A percentile compares a stretch with the other conserved stretches of the same genome.
Conservation (phyloP, 2,797 vertebrate species). For the Xyrichtys novacula region DNA sequence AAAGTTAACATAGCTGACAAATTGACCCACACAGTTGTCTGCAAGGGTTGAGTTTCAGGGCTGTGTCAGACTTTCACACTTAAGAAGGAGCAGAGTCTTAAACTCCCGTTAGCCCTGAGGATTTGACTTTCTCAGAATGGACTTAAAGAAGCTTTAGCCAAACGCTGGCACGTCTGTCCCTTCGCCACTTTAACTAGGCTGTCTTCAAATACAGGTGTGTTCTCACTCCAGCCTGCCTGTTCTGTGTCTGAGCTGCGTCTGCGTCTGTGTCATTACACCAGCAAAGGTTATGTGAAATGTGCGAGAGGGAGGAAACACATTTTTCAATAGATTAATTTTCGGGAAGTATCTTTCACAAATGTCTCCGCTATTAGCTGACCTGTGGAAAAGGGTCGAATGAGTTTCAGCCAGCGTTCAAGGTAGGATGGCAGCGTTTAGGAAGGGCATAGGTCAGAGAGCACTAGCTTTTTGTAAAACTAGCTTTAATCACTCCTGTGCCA, state of each 20-base stretch:
- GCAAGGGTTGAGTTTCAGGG: conserved; percentile 29
- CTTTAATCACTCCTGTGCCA: conserved; percentile 68
- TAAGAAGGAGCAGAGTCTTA: conserved; percentile 43
- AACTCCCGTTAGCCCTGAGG: conserved; percentile 51
- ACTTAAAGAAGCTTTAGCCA: conserved; percentile 77
- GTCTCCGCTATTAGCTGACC: conserved; percentile 86
- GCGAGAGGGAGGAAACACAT: conserved; percentile 85
- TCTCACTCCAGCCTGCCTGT: conserved; percentile 44
- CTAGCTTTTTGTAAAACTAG: conserved; percentile 65
- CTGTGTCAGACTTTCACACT: conserved; percentile 43
- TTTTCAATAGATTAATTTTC: conserved; percentile 84
- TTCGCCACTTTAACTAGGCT: conserved; percentile 66
- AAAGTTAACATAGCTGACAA: conserved; percentile 59
- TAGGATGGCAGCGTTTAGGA: conserved; percentile 76
- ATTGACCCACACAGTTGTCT: conserved; percentile 56
- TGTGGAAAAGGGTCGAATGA: conserved; percentile 69
- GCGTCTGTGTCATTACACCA: conserved; percentile 56
- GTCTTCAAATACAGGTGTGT: conserved; percentile 79
- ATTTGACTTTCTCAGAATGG: conserved; percentile 54
- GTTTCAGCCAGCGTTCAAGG: conserved; percentile 83
- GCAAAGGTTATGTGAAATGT: conserved; percentile 77
- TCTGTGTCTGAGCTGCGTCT: conserved; percentile 42
- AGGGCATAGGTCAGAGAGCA: conserved; percentile 73
- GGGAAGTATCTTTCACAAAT: conserved; percentile 87
- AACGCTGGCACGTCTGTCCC: conserved; percentile 70